Conservation (phyloP, 2,797 vertebrate species). For the Tenualosa ilisha region DNA sequence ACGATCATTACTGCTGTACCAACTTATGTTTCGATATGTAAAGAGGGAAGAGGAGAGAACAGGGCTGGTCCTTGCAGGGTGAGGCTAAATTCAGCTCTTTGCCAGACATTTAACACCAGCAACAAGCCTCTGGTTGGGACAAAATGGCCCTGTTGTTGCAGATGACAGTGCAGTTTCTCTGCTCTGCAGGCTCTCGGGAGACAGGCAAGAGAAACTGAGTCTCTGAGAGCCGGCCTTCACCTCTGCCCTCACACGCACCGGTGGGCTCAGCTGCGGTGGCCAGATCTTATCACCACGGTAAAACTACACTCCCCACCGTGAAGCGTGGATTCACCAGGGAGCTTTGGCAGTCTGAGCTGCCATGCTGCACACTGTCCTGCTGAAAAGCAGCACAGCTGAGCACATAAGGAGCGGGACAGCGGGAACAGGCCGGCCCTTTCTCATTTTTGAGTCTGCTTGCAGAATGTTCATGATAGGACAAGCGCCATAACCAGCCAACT, state of each 20-base stretch:
- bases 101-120: conserved; percentile 47
- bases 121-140: conserved; percentile 35
- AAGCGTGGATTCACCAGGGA: conserved; percentile 5
- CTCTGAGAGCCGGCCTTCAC: conserved; percentile 2
- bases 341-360: background rate
- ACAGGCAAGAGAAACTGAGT: conserved; percentile 22
- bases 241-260: conserved; percentile 20
- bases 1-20: background rate
- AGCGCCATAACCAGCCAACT: background rate
- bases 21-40: background rate
- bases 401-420: background rate
- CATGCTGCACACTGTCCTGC: background rate
- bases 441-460: background rate
- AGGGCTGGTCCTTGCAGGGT: conserved; percentile 26
- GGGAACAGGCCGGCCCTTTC: background rate
- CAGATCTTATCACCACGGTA: background rate
- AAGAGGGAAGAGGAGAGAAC: background rate
- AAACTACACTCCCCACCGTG: background rate
- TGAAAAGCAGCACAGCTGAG: background rate
- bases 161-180: conserved; percentile 62
- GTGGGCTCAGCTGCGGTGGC: background rate
- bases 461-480: background rate
- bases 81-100: conserved; percentile 35
- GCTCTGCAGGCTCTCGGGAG: conserved; percentile 5
- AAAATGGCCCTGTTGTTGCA: conserved; percentile 56